Evolutionary conservation across 1,140 invertebrate genomes (phyloP).

Genomic region (Notospermus geniculatus): DNA sequence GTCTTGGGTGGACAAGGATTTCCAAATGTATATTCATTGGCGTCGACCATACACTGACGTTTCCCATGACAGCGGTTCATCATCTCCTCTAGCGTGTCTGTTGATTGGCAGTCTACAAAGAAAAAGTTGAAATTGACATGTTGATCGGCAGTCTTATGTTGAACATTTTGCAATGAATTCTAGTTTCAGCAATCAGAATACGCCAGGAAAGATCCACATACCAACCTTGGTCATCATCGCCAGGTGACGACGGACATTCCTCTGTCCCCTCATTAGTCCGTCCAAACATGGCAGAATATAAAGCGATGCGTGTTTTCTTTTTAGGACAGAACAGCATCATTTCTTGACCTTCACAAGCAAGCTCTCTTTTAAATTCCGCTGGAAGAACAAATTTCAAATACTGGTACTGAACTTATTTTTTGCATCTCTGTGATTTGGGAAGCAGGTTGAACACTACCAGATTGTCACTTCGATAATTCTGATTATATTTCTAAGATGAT

Average conservation of each 20-base stretch:
- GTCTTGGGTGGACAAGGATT: slow-evolving; percentile 79
- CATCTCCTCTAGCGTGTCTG: slow-evolving; percentile 82
- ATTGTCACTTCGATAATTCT: neutral
- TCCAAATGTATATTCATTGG: slow-evolving; percentile 80
- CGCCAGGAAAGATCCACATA: no score
- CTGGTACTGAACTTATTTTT: neutral
- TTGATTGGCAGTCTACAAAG: slow-evolving; percentile 77
- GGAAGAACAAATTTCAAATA: slow-evolving; percentile 52
- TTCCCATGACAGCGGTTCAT: slow-evolving; percentile 88
- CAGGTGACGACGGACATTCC: slow-evolving; percentile 79
- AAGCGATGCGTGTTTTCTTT: slow-evolving; percentile 70
- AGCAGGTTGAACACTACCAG: neutral
- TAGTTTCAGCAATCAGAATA: slow-evolving; percentile 45
- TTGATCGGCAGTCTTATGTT: no score
- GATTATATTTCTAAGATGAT: neutral
- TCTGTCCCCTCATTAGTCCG: slow-evolving; percentile 78
- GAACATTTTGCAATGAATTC: neutral
- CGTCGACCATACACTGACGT: slow-evolving; percentile 75
- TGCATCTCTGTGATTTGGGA: neutral
- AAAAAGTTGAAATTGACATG: slow-evolving; percentile 11
- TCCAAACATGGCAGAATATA: slow-evolving; percentile 88
- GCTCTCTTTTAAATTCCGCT: slow-evolving; percentile 89
- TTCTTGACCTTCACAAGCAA: slow-evolving; percentile 85
- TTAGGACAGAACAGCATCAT: slow-evolving; percentile 61
- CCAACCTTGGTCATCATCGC: slow-evolving; percentile 87